Base-by-base conservation (phyloP, 1,140 invertebrate genomes). In the Phthorimaea operculella region DNA sequence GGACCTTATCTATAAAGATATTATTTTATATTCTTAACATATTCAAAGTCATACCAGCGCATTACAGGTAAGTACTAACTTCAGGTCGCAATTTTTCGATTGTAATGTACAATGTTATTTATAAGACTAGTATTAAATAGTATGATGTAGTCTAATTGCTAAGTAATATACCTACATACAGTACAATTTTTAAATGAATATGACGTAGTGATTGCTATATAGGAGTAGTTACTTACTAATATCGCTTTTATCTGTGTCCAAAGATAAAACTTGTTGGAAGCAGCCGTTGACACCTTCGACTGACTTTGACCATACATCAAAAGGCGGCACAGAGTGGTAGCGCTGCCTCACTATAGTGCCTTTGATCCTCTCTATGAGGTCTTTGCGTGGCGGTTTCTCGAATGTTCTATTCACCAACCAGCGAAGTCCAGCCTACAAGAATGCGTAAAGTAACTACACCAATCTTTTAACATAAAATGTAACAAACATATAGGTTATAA, bases 301-400 rank as follows among this genome's bases (percentile, higher is more conserved):
- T 0, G 69, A 61, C 42, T 70, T 71, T 0, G 78, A 81, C 80
- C 80, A 83, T 0, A 83, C 76, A 50, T 83, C 80, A 42, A 77
- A 80, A 0, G 78, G 72, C 10, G 64, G 57, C 28, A 79, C 75
- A 0, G 75, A 71, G 51, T 76, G 66, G 52, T 79, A 83, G 7
- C 76, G 53, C 45, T 79, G 80, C 0, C 80, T 52, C 5, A 83
- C 64, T 6, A 79, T 70, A 0, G 62, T 65, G 0, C 75, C 74
- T 17, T 62, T 62, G 0, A 67, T 64, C 12, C 63, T 54, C 9
- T 60, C 52, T 1, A 66, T 51, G 5, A 71, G 11, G 3, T 70
- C 59, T 16, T 62, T 64, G 14, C 55, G 51, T n/a, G 54, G 44
- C 0, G 58, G 4, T 15, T 15, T 54, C 12, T 64, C 53, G 21